These are phyloP conservation scores for Pogonomyrmex californicus DNA, from an alignment of 1,140 invertebrate species.

Conservation along the genomic window DNA sequence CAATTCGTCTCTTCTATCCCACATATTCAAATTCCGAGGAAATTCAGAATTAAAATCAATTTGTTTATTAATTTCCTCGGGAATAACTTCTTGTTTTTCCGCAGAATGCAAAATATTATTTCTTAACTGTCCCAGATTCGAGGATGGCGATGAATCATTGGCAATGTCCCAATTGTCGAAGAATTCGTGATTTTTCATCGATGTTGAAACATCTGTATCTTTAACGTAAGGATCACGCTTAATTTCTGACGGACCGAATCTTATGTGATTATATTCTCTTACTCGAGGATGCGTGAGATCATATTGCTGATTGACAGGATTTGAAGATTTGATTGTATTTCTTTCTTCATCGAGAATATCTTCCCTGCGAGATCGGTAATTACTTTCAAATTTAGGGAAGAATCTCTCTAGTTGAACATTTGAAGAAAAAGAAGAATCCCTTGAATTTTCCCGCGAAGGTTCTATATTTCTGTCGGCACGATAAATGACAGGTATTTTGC, in stretches of 20 bases:
- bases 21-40: background rate
- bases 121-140: background rate
- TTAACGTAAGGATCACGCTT: background rate
- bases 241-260: background rate
- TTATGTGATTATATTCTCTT: background rate
- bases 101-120: slow-evolving; percentile 19
- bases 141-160: slow-evolving; percentile 1
- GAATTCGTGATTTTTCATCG: background rate
- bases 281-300: background rate
- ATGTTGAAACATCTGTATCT: background rate
- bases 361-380: background rate
- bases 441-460: background rate
- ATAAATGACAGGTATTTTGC: background rate
- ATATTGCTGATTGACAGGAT: background rate
- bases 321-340: background rate
- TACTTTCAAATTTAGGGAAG: background rate
- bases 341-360: background rate
- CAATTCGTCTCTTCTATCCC: background rate
- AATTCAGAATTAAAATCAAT: background rate
- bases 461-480: slow-evolving; percentile 14
- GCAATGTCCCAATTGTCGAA: slow-evolving; percentile 15
- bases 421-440: background rate
- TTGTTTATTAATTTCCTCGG: background rate
- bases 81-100: slow-evolving; percentile 1
- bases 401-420: background rate